Evolutionary conservation across 2,113 vertebrate genomes (phyloP).

Genomic region (Nanorana parkeri): DNA sequence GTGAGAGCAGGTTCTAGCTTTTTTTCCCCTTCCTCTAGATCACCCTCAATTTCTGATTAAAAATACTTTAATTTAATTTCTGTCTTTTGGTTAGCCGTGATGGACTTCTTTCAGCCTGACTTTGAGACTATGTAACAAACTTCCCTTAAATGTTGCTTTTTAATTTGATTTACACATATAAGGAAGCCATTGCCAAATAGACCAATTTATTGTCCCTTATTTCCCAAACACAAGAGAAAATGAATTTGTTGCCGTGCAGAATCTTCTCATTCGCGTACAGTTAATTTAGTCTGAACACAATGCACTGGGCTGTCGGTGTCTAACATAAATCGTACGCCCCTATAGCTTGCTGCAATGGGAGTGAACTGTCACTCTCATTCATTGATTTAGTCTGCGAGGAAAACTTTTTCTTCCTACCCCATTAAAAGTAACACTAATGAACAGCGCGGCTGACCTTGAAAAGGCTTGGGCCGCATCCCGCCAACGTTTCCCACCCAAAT

Average conservation of each 20-base stretch:
- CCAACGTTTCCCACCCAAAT: constrained; percentile 83
- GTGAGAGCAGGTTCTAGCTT: too few species aligned
- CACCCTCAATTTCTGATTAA: too few species aligned
- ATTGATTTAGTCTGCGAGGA: constrained; percentile 78
- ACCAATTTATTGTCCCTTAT: too few species aligned
- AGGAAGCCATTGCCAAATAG: too few species aligned
- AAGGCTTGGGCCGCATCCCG: constrained; percentile 74
- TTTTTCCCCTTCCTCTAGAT: too few species aligned
- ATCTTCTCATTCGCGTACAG: background rate
- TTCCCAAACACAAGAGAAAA: constrained; percentile 13
- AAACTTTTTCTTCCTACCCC: constrained; percentile 84
- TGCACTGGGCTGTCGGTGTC: background rate
- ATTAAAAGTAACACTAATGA: constrained; percentile 88
- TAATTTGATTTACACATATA: too few species aligned
- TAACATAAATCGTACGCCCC: constrained; percentile 60
- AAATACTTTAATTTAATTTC: too few species aligned
- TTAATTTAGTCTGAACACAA: background rate
- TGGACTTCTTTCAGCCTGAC: too few species aligned
- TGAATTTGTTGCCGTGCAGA: constrained; percentile 8
- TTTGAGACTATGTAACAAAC: too few species aligned
- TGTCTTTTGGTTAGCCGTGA: too few species aligned
- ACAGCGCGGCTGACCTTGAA: constrained; percentile 78
- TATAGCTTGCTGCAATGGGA: constrained; percentile 74
- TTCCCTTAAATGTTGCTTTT: too few species aligned
- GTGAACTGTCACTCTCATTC: constrained; percentile 74